Conservation (phyloP, 2,888 invertebrate species). For the Pammene aurita region DNA sequence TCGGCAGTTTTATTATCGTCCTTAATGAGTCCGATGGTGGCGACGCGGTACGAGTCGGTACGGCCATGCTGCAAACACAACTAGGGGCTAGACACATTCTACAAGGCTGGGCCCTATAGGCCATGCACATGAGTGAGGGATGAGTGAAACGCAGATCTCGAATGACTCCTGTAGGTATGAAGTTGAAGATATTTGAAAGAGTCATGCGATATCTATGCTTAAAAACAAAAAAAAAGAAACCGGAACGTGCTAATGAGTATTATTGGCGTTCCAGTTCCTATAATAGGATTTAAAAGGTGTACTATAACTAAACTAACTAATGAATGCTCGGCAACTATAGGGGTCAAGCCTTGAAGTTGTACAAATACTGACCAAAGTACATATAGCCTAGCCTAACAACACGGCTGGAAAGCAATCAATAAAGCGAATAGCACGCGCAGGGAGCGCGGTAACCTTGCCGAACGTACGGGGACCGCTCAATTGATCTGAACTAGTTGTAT, state of each 20-base stretch:
- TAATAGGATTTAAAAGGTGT: constrained; percentile 33
- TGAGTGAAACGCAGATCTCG: constrained; percentile 57
- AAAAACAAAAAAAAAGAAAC: constrained; percentile 48
- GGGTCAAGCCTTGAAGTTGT: constrained; percentile 39
- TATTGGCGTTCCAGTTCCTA: constrained; percentile 23
- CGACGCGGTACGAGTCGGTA: constrained; percentile 98
- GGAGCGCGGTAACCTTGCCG: constrained; percentile 71
- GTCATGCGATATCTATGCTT: constrained; percentile 58
- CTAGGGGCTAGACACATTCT: constrained; percentile 82
- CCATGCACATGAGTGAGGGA: constrained; percentile 73
- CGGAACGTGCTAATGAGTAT: constrained; percentile 25
- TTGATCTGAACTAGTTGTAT: constrained; percentile 78
- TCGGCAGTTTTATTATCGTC: constrained; percentile 98
- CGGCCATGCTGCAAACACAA: constrained; percentile 93
- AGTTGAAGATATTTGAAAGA: constrained; percentile 17
- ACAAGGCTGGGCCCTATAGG: constrained; percentile 76
- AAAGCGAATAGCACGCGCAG: constrained; percentile 51
- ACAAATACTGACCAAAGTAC: constrained; percentile 40
- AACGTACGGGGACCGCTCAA: constrained; percentile 69
- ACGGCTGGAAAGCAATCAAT: constrained; percentile 40
- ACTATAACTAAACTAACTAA: constrained; percentile 41
- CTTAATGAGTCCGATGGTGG: constrained; percentile 95
- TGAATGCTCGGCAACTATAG: constrained; percentile 35
- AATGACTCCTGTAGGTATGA: constrained; percentile 50
- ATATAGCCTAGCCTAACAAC: constrained; percentile 38